A percentile compares a stretch with the other conserved stretches of the same genome.
Evolutionary conservation across 1,140 invertebrate genomes (phyloP).

Genomic region (Bombus superbus): DNA sequence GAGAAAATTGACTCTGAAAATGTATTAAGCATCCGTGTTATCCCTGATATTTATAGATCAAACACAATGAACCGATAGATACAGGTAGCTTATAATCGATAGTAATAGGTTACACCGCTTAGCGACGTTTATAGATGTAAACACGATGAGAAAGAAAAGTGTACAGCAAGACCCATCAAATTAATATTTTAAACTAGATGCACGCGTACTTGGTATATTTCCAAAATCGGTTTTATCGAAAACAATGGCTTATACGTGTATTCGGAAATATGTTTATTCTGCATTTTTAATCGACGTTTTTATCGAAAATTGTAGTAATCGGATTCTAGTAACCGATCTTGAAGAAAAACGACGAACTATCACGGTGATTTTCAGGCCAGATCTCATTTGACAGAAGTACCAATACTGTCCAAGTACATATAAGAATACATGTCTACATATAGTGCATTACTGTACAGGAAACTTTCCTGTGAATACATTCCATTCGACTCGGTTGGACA

Average conservation of each 20-base stretch:
- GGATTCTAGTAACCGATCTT: too few relatives aligned
- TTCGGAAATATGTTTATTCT: too few relatives aligned
- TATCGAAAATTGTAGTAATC: too few relatives aligned
- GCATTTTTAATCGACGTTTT: too few relatives aligned
- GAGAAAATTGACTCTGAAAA: not conserved
- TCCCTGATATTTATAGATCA: not conserved
- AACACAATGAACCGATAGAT: not conserved
- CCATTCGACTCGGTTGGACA: constrained; percentile 49
- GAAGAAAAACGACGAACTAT: too few relatives aligned
- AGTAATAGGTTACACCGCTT: not conserved
- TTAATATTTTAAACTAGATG: too few relatives aligned
- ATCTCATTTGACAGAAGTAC: not conserved
- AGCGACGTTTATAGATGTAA: not conserved
- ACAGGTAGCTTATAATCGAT: not conserved
- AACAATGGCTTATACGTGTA: too few relatives aligned
- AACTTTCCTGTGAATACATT: constrained; percentile 52
- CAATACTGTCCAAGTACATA: not conserved
- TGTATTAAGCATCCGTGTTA: not conserved
- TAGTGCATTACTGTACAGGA: not conserved
- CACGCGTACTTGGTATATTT: too few relatives aligned
- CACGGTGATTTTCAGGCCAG: not conserved
- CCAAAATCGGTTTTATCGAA: too few relatives aligned
- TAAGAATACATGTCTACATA: not conserved
- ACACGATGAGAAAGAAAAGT: too few relatives aligned
- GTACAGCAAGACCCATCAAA: too few relatives aligned